Percentiles rank a stretch among this genome's conserved stretches.
These are phyloP conservation scores for Eupeodes corollae DNA, from an alignment of 1,140 invertebrate species.

Conservation along the genomic window DNA sequence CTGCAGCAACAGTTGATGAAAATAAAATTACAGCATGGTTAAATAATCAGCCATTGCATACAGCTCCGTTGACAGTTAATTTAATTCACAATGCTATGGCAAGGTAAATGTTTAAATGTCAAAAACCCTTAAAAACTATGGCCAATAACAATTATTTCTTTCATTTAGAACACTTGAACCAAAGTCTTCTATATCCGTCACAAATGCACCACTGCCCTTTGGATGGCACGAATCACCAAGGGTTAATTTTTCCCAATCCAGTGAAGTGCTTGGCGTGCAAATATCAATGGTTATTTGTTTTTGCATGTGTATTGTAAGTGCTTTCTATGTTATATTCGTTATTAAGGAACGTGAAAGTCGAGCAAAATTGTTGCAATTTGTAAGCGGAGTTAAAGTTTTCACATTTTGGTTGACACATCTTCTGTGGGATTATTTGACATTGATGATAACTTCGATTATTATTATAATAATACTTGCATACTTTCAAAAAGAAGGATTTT, in stretches of 20 bases:
- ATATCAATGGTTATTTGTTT: conserved; percentile 43
- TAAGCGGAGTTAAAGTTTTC: conserved; percentile 55
- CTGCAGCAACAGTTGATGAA: conserved; percentile 36
- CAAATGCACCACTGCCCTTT: conserved; percentile 10
- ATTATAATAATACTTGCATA: conserved; percentile 39
- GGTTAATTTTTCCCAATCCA: conserved; percentile 10
- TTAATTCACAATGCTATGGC: conserved; percentile 47
- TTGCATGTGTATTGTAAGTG: conserved; percentile 53
- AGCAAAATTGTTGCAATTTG: conserved; percentile 43
- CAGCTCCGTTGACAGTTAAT: conserved; percentile 47
- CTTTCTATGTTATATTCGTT: conserved; percentile 57
- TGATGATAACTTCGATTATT: conserved; percentile 41
- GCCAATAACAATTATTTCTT: conserved; percentile 30
- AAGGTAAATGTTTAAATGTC: conserved; percentile 3
- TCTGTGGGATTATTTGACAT: conserved; percentile 56
- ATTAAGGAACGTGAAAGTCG: conserved; percentile 45
- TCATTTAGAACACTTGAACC: neutral
- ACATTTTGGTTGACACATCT: conserved; percentile 58
- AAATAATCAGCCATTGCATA: conserved; percentile 54
- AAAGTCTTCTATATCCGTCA: conserved; percentile 4
- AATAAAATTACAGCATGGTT: conserved; percentile 42
- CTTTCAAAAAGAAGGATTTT: conserved; percentile 44
- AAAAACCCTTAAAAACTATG: conserved; percentile 9
- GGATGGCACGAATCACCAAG: no score
- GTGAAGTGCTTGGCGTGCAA: conserved; percentile 41